A percentile compares a stretch with the other conserved stretches of the same genome.
Evolutionary conservation across 1,140 invertebrate genomes (phyloP).

Genomic region (Dysdera silvatica): DNA sequence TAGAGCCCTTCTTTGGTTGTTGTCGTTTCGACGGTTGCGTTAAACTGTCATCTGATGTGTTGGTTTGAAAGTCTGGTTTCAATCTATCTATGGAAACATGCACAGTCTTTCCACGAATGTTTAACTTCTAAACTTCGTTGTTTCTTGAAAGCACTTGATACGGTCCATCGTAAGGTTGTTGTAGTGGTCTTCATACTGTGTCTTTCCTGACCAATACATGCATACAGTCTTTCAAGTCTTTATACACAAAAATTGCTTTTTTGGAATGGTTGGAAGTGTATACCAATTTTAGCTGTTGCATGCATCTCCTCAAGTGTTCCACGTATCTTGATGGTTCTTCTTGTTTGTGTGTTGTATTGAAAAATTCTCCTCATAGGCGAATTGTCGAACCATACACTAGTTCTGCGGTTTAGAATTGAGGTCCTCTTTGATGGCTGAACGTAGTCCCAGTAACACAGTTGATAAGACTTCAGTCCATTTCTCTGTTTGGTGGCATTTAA

Average conservation of each 20-base stretch:
- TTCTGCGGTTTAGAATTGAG: slow-evolving; percentile 30
- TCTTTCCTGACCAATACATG: background rate
- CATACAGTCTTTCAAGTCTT: background rate
- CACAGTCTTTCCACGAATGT: no score
- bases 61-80: no score
- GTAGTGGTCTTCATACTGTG: background rate
- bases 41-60: no score
- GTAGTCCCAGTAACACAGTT: slow-evolving; percentile 40
- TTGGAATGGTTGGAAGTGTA: background rate
- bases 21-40: no score
- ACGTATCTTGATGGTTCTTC: background rate
- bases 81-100: no score
- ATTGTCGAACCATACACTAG: slow-evolving; percentile 33
- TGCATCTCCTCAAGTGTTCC: background rate
- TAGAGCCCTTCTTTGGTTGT: no score
- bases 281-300: background rate
- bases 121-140: no score
- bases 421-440: slow-evolving; percentile 36
- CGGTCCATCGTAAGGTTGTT: slow-evolving; percentile 10
- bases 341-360: background rate
- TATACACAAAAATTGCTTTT: background rate
- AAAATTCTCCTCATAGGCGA: slow-evolving; percentile 30
- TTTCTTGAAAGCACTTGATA: no score
- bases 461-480: slow-evolving; percentile 41
- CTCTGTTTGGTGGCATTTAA: slow-evolving; percentile 7